Conservation (phyloP, 2,113 vertebrate species). For the Salvelinus alpinus region DNA sequence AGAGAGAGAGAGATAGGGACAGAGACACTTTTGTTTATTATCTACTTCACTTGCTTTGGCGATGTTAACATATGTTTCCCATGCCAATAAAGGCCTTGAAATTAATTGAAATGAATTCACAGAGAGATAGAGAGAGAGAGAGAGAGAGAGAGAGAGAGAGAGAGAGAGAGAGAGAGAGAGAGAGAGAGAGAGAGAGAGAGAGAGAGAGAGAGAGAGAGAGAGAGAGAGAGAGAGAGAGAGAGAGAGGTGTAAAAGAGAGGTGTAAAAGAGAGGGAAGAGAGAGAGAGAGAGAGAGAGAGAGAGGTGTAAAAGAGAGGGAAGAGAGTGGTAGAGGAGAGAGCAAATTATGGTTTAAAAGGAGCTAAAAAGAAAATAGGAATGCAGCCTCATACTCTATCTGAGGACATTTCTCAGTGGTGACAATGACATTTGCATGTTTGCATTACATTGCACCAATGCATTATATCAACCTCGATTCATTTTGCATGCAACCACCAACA, state of each 20-base stretch:
- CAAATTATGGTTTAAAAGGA: not conserved
- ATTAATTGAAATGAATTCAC: no score
- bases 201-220: not conserved
- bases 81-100: no score
- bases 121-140: no score
- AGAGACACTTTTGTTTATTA: no score
- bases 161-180: not conserved
- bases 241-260: not conserved
- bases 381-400: not conserved
- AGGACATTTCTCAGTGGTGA: not conserved
- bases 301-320: not conserved
- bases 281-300: not conserved
- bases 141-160: not conserved
- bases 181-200: not conserved
- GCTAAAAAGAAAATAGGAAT: not conserved
- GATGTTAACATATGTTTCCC: no score
- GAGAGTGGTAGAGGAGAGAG: not conserved
- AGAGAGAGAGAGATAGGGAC: no score
- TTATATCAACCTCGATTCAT: slow-evolving; percentile 16
- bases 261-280: not conserved
- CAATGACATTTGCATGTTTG: not conserved
- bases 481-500: not conserved
- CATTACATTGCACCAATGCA: not conserved
- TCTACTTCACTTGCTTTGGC: no score
- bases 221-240: not conserved